phyloP scores from a whole-genome alignment of 2,113 vertebrate genomes.

The Macrotis lagotis region DNA sequence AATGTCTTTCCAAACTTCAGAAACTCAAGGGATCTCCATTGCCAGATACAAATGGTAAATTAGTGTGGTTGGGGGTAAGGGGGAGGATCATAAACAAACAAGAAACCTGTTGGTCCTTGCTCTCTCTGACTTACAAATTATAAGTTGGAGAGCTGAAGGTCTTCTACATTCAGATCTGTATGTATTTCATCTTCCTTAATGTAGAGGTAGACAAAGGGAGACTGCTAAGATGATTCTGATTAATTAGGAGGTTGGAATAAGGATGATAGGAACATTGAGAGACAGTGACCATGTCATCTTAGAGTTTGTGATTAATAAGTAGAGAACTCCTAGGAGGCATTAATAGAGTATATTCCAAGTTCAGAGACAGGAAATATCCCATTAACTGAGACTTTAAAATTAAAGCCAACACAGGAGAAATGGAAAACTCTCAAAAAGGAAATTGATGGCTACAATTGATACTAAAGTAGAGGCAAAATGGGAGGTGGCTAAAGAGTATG shows the following conservation, averaged over 20 bases:
- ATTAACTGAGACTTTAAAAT: neutral
- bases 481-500: neutral
- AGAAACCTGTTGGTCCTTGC: neutral
- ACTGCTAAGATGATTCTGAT: neutral
- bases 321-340: neutral
- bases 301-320: neutral
- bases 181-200: neutral
- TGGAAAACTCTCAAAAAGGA: neutral
- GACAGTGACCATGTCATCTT: neutral
- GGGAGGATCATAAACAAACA: neutral
- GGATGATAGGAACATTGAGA: neutral
- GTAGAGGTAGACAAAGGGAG: neutral
- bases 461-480: neutral
- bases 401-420: neutral
- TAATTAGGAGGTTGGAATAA: neutral
- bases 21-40: neutral
- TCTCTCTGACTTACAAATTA: neutral
- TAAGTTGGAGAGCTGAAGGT: neutral
- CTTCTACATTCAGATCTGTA: neutral
- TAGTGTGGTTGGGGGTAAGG: neutral
- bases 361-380: neutral
- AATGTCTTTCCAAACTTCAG: neutral
- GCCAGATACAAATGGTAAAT: neutral
- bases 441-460: neutral
- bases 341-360: neutral